These are phyloP conservation scores for Aricia agestis DNA, from an alignment of 1,140 invertebrate genomes.

Conservation along the genomic window DNA sequence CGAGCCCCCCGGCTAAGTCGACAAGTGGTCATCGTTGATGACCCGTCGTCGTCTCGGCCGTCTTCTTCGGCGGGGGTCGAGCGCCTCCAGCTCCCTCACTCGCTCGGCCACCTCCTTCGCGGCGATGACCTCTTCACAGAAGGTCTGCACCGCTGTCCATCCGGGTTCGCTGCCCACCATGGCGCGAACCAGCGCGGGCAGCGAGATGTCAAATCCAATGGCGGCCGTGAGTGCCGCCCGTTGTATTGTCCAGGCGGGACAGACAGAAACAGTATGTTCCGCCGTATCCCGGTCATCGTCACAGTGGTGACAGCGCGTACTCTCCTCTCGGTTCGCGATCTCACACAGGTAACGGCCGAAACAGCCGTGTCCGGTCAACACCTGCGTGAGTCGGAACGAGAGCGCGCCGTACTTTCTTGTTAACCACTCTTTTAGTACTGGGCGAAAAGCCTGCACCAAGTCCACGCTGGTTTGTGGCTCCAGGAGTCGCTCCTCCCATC, in stretches of 20 bases:
- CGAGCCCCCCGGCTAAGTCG: background rate
- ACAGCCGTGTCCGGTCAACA: background rate
- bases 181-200: slow-evolving; percentile 15
- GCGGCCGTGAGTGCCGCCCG: background rate
- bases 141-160: slow-evolving; percentile 9
- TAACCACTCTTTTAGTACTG: no score
- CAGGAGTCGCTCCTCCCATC: no score
- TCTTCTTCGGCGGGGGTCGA: background rate
- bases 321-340: no score
- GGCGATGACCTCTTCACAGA: slow-evolving; percentile 1
- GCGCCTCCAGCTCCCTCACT: slow-evolving; percentile 9
- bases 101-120: slow-evolving; percentile 17
- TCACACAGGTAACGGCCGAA: no score
- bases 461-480: no score
- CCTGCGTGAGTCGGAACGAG: no score
- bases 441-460: no score
- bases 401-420: no score
- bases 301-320: no score
- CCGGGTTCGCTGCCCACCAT: slow-evolving; percentile 17
- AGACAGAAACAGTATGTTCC: slow-evolving; percentile 20
- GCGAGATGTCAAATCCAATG: slow-evolving; percentile 20
- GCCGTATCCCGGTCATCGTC: slow-evolving; percentile 15
- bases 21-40: background rate
- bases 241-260: slow-evolving; percentile 16
- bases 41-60: slow-evolving; percentile 2